Evolutionary conservation across 2,888 invertebrate genomes (phyloP).

Genomic region (Apamea crenata): DNA sequence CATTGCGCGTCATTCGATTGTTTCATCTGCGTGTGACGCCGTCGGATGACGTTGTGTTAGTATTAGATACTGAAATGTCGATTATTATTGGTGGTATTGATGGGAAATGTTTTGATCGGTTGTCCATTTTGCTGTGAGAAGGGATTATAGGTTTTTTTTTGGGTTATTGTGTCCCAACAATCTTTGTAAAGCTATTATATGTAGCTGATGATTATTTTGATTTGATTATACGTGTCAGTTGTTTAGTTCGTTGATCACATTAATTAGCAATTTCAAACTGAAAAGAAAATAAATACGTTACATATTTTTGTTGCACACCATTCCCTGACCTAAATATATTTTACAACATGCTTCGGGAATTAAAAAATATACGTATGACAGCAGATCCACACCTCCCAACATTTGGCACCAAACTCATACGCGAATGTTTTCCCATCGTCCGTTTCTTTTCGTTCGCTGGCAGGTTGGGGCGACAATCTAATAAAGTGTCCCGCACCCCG

Average conservation of each 20-base stretch:
- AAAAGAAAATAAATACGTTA: background rate
- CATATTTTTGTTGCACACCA: background rate
- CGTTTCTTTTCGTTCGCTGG: slow-evolving; percentile 66
- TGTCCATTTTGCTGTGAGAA: slow-evolving; percentile 1
- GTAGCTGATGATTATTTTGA: background rate
- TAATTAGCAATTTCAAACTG: background rate
- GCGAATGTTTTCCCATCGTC: slow-evolving; percentile 64
- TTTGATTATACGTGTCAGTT: background rate
- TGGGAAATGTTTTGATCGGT: slow-evolving; percentile 52
- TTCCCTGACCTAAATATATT: slow-evolving; percentile 26
- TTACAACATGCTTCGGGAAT: slow-evolving; percentile 14
- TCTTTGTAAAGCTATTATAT: background rate
- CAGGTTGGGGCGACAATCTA: slow-evolving; percentile 89
- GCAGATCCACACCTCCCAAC: slow-evolving; percentile 47
- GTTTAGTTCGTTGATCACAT: background rate
- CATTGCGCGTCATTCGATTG: slow-evolving; percentile 64
- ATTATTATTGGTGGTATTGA: slow-evolving; percentile 19
- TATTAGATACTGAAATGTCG: slow-evolving; percentile 51
- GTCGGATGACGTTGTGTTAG: slow-evolving; percentile 26
- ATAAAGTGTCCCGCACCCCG: slow-evolving; percentile 87
- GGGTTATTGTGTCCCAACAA: background rate
- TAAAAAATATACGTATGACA: slow-evolving; percentile 12
- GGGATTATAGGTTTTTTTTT: slow-evolving; percentile 5
- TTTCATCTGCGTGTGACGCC: slow-evolving; percentile 55
- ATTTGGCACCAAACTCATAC: slow-evolving; percentile 65